These are phyloP conservation scores for Mya arenaria DNA, from an alignment of 1,140 invertebrate species.

Conservation along the genomic window DNA sequence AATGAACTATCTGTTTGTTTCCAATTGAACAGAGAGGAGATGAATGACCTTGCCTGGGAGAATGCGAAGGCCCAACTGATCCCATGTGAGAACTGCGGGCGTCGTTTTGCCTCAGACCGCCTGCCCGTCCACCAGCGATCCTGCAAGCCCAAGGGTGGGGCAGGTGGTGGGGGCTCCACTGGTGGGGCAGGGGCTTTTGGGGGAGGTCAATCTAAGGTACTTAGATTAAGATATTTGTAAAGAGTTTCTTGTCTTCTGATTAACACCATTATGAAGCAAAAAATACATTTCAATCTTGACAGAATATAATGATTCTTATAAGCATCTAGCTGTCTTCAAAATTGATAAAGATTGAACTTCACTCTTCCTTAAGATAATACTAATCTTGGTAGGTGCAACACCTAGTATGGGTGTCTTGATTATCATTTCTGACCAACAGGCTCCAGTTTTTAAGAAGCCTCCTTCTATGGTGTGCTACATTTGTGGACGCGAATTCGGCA, in stretches of 20 bases:
- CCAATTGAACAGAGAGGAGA: slow-evolving; percentile 71
- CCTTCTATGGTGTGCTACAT: slow-evolving; percentile 81
- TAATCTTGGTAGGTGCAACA: neutral
- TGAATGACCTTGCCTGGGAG: slow-evolving; percentile 79
- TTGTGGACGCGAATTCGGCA: slow-evolving; percentile 81
- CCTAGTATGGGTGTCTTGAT: neutral
- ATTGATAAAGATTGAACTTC: no score
- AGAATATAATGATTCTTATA: no score
- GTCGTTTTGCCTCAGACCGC: slow-evolving; percentile 87
- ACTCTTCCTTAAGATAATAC: neutral
- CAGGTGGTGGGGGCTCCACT: neutral
- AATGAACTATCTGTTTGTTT: no score
- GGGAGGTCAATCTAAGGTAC: no score
- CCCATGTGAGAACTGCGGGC: slow-evolving; percentile 86
- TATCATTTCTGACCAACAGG: no score
- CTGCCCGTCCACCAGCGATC: slow-evolving; percentile 75
- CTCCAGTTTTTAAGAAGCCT: slow-evolving; percentile 61
- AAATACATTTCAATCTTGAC: no score
- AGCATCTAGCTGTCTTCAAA: no score
- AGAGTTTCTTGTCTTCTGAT: no score
- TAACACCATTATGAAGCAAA: no score
- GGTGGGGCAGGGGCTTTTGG: neutral
- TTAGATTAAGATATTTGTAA: no score
- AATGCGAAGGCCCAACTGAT: slow-evolving; percentile 83
- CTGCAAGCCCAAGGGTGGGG: slow-evolving; percentile 73